Evolutionary conservation across 2,113 vertebrate genomes (phyloP), one percentile per base, ranked within the genome.

Genomic region (Atrichornis clamosus): DNA sequence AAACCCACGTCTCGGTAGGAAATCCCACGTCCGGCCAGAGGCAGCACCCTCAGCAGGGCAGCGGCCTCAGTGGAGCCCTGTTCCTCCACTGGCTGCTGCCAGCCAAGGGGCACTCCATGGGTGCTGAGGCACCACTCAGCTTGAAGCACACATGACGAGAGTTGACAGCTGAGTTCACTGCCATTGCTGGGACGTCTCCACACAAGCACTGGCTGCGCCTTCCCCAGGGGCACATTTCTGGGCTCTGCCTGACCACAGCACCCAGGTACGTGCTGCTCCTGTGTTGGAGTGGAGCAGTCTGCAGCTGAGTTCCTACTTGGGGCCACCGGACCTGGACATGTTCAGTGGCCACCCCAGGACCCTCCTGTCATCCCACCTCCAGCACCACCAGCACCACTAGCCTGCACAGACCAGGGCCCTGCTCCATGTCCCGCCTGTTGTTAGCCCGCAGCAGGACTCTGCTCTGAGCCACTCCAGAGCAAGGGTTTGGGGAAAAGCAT

Each of bases 351-450:
- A 44, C 26, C 6, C 28, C 16, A 59, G 41, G 41, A 52, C 32
- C 22, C 17, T 78, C 41, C 37, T 49, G 22, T 46, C 50, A 21
- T 39, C 35, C 22, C 28, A 23, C 1, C 24, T 53, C 49, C 72
- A 83, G 44, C 46, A 49, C 9, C 64, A 47, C 23, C 4, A 8
- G 37, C 39, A 24, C 32, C 0, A 1, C 50, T 60, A 0, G 0
- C 53, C 39, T 1, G 2, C 65, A 49, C 35, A 44, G 72, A 30
- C 18, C 39, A 62, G 26, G 23, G 39, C 7, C 20, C 35, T 23
- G 42, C 33, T 63, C 64, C 22, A 1, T 4, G 30, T 65, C 64
- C 59, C 4, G 3, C 10, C 53, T 47, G 35, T 23, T 6, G 0
- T 41, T 44, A 46, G 7, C 37, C 32, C 0, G 2, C 20, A 47